Percentiles rank a stretch among this genome's conserved stretches.
These are phyloP conservation scores for Rousettus madagascariensis DNA, from an alignment of 2,797 vertebrate species.

Conservation along the genomic window DNA sequence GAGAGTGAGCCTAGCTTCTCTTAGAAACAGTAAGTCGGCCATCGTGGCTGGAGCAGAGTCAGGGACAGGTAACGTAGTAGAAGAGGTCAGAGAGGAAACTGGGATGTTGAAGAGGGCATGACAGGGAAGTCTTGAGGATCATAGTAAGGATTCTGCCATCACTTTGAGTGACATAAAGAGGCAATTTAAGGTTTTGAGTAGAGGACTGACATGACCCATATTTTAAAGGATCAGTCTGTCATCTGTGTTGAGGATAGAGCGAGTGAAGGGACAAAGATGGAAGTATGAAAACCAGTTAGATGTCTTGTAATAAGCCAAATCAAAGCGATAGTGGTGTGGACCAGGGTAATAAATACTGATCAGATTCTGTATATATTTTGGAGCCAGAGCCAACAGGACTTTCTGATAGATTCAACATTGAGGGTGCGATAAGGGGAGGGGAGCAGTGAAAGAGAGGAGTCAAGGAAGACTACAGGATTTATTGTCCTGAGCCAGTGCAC, in stretches of 20 bases:
- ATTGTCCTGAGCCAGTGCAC: neutral
- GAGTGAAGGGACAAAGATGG: neutral
- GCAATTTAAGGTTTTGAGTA: neutral
- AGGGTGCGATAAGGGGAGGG: accelerated
- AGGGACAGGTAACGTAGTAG: neutral
- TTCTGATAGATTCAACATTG: neutral
- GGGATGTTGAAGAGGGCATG: neutral
- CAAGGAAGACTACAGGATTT: neutral
- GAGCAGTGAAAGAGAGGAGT: neutral
- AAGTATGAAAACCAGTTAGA: neutral
- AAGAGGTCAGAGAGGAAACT: neutral
- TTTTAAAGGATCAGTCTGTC: neutral
- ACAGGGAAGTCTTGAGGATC: neutral
- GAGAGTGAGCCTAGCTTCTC: neutral
- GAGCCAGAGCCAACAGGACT: neutral
- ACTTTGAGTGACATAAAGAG: neutral
- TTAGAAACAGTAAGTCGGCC: neutral
- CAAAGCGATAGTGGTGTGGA: neutral
- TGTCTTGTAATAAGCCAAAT: neutral
- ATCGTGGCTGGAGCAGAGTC: neutral
- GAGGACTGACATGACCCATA: neutral
- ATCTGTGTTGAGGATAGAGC: neutral
- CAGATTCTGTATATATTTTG: neutral
- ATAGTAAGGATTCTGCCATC: neutral
- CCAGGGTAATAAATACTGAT: neutral